Evolutionary conservation across 2,113 vertebrate species (phyloP), one percentile per base, ranked within the genome.

Genomic region (Cinclus cinclus): DNA sequence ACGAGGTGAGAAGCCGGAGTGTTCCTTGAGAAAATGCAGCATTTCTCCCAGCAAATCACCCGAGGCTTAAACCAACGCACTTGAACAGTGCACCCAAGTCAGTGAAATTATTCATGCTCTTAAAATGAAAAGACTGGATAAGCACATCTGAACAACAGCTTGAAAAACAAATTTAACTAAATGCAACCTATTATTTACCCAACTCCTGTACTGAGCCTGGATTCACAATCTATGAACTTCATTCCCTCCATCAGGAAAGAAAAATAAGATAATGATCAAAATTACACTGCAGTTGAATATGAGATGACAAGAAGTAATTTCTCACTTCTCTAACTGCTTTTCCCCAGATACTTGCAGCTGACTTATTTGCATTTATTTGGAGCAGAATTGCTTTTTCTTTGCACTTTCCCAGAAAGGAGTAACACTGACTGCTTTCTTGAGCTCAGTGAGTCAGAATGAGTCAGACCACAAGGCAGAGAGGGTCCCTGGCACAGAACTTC

Each of bases 371-470:
- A 90, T 91, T 85, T 83, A 77, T 86, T 87, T 74, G 78, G 71
- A 83, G 46, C 39, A 87, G 68, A 60, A 59, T 86, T 92, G 47
- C 56, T 94, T 59, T 33, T 70, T 76, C 63, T 69, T 87, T 74
- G 71, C 82, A 55, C 53, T 83, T 95, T 91, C 74, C 89, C 90
- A 92, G 86, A 64, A 88, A 87, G 28, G 18, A 95, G 83, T 78
- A 91, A 92, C 33, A 52, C 69, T 83, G 52, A 15, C 50, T 41
- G 56, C 65, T 89, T 83, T 93, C 91, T 89, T 30, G 55, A 83
- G 49, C 33, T 55, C 33, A 67, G 42, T 93, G 93, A 93, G 87
- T 94, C 91, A 96, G 95, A 90, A 74, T 95, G 94, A 95, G 63
- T 97, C 94, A 95, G 92, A 90, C 59, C 47, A 28, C 63, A 88